Base-by-base conservation (phyloP, 1,140 invertebrate species). In the Oncopeltus fasciatus region DNA sequence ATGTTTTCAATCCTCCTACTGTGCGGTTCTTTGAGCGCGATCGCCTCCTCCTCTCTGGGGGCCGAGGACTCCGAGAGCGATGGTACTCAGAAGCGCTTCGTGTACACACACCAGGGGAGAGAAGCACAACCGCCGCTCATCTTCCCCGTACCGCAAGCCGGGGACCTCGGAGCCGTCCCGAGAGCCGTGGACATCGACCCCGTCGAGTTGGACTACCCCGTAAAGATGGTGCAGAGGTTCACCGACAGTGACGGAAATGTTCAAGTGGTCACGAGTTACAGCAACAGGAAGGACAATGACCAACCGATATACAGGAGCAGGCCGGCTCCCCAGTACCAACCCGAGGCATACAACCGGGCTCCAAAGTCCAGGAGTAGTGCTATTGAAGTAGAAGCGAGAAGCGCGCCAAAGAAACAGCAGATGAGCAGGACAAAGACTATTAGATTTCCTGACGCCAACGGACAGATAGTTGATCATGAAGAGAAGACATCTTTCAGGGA, bases 181-280 rank as follows among this genome's bases (percentile, higher is more conserved):
- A 57, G 31, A 5, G 4, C 49, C 26, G 3, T 53, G 2, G 56
- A 57, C 2, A 16, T 21, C n/a, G 24, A 24, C 21, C 49, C 49
- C 27, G 18, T 33, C 27, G 57, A 63, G 21, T 20, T 63, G 9
- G 43, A 63, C 56, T 63, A 44, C 33, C 62, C 62, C 21, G 62
- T 63, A 14, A 63, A 59, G 44, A 63, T 47, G 16, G 47, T 59
- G 16, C 57, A 59, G 57, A 63, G 29, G 57, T 59, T 59, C 28
- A 59, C 16, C 18, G 62, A 63, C 31, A 21, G 27, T 20, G 62
- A 63, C 21, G 62, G 62, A 12, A 63, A 63, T 43, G 46, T 59
- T 26, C 27, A 51, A 38, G 56, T 63, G n/a, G 57, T 63, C 14
- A 63, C 62, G 18, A 63, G 57, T 53, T 63, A 59, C 38, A 59